Evolutionary conservation across 2,888 invertebrate genomes (phyloP), one percentile per base, ranked within the genome.

Genomic region (Linnaemya tessellans): DNA sequence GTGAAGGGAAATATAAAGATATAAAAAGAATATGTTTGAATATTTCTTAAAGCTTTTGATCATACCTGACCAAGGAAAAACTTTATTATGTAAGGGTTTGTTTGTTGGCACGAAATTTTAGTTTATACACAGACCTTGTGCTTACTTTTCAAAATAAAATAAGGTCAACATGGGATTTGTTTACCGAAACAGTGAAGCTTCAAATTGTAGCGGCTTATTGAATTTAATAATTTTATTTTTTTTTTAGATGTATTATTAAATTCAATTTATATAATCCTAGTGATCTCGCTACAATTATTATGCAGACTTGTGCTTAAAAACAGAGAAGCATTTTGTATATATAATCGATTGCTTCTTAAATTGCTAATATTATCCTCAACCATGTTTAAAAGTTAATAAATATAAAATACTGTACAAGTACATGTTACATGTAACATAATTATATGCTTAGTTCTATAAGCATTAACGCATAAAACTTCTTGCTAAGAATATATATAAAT

Each of bases 51-150:
- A 58, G 58, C 25, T 13, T n/a, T 43, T 46, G 43, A 56, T 58
- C 25, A 58, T 30, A 70, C 56, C 41, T 71, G 18, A 43, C 18
- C n/a, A 46, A 30, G 56, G 43, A 22, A 71, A 30, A 71, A 58
- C 22, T 18, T 46, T 71, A 41, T 58, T 46, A 58, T 58, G 43
- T 43, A 41, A 71, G 30, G 58, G 30, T 30, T 70, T 43, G 43
- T 30, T 3, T 30, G 30, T 5, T 30, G 30, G 3, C 30, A 30
- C 2, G 30, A 30, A 30, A 30, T 30, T 30, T 30, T 30, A 30
- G 30, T 30, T 30, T 30, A 30, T 30, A 5, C 30, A 30, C 30
- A 30, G 30, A 30, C 30, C 30, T 30, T 30, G 3, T 3, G 30
- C n/a, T 22, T n/a, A 20, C 15, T 41, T 18, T 54, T 41, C 7